Evolutionary conservation across 2,113 vertebrate species (phyloP), one percentile per base, ranked within the genome.

Genomic region (Rhynchopsitta pachyrhyncha): DNA sequence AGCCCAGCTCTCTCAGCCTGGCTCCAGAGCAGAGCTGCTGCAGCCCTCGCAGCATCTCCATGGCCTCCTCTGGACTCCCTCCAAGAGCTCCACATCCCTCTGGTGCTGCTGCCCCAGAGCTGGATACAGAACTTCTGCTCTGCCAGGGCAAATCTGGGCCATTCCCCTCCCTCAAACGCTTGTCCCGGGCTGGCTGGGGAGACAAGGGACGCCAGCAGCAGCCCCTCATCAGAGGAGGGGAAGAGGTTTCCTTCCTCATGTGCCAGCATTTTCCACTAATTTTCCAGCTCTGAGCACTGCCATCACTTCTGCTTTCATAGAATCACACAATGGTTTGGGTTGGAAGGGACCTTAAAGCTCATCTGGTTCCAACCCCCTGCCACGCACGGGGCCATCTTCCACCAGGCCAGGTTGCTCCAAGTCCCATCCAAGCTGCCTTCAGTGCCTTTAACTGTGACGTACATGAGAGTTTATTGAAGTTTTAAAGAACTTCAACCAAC

Each of bases 131-230:
- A 59, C n/a, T 31, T 31, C 64, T 14, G 29, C 62, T 42, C 16
- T 53, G 5, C 27, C 2, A 2, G 80, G 41, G 53, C 16, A 33
- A 27, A 63, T 17, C 5, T 5, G 35, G 53, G 68, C 53, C 1
- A 1, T 29, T 52, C 27, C 22, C 10, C 15, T 23, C 39, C n/a
- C 49, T 13, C 2, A 0, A 19, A 17, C 2, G 1, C 60, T 23
- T 5, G 10, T 13, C 46, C 67, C 1, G 7, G 11, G 46, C 60
- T 47, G 4, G 3, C 16, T 3, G 62, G 41, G 47, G 49, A 25
- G 18, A 18, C 16, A 6, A 13, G 47, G 62, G 25, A 22, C 3
- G 53, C 4, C 2, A 0, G 19, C 1, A 1, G 29, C 42, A 52
- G n/a, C 25, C 50, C 44, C 13, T 13, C 39, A 13, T 28, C 17